Evolutionary conservation across 2,113 vertebrate species (phyloP).

Genomic region (Prolemur simus): DNA sequence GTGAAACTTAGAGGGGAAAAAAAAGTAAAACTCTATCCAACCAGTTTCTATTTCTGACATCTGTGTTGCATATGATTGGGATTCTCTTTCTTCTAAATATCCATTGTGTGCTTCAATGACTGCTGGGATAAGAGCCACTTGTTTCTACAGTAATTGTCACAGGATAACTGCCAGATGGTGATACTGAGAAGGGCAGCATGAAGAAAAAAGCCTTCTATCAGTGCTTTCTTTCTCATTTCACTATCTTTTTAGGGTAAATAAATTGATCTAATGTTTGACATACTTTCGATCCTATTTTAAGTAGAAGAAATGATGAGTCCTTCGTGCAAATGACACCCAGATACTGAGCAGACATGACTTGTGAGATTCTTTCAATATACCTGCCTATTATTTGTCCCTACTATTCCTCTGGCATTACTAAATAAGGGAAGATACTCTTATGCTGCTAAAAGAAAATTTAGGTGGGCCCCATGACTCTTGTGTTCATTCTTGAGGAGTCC

Average conservation of each 20-base stretch:
- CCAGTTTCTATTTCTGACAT: conserved; percentile 66
- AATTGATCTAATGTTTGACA: not conserved
- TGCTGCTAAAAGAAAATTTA: not conserved
- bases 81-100: conserved; percentile 73
- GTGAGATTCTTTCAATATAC: not conserved
- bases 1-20: not conserved
- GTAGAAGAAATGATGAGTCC: not conserved
- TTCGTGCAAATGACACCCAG: not conserved
- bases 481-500: not conserved
- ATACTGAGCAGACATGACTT: not conserved
- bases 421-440: not conserved
- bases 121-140: conserved; percentile 57
- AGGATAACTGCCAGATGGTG: conserved; percentile 68
- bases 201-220: not conserved
- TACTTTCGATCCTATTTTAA: not conserved
- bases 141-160: conserved; percentile 64
- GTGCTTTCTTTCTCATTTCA: conserved; percentile 7
- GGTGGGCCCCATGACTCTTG: not conserved
- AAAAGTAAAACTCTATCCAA: not conserved
- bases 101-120: conserved; percentile 67
- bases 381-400: not conserved
- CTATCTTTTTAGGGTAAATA: not conserved
- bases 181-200: conserved; percentile 12
- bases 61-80: conserved; percentile 66
- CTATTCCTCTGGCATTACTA: not conserved